Evolutionary conservation across 2,888 invertebrate species (phyloP), one percentile per base, ranked within the genome.

Genomic region (Drosophila ezoana): DNA sequence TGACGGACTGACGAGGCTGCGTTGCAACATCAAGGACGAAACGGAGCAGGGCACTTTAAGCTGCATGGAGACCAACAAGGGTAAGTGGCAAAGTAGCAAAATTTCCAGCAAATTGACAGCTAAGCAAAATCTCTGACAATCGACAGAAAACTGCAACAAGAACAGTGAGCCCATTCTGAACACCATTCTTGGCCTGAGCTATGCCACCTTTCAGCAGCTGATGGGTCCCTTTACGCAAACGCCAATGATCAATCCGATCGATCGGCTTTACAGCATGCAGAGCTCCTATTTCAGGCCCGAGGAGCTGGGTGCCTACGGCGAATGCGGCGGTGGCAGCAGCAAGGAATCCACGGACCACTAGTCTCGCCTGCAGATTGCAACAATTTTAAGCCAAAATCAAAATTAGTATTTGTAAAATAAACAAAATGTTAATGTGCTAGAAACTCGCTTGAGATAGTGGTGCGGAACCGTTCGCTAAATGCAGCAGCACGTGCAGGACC

Each of bases 211-310:
- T 62, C 92, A 92, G 57, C 92, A 92, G 72, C 83, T 92, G 18
- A 92, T 92, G 93, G 93, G 85, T 88, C 91, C 91, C 86, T 91
- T 93, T 78, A 90, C 91, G 72, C 90, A 92, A 76, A 86, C 85
- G 32, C 91, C 93, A 28, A 93, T 93, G 82, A 91, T 94, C 54
- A 94, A 94, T 90, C 94, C 94, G 10, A 94, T 94, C 69, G 94
- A 94, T 91, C 93, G 94, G 43, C 90, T 94, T 14, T 94, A 94
- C 85, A 94, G 94, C 63, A 94, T 94, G 94, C 94, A 94, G 86
- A 94, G 93, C 81, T 94, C 94, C 13, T 94, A 94, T 83, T 94
- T 94, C 91, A 93, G 94, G 75, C 93, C 93, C 32, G 94, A 94
- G 67, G 94, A 94, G 62, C 70, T 92, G 52, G 89, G 87, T n/a